phyloP scores from a whole-genome alignment of 2,113 vertebrate genomes.

The Vulpes ferrilata region DNA sequence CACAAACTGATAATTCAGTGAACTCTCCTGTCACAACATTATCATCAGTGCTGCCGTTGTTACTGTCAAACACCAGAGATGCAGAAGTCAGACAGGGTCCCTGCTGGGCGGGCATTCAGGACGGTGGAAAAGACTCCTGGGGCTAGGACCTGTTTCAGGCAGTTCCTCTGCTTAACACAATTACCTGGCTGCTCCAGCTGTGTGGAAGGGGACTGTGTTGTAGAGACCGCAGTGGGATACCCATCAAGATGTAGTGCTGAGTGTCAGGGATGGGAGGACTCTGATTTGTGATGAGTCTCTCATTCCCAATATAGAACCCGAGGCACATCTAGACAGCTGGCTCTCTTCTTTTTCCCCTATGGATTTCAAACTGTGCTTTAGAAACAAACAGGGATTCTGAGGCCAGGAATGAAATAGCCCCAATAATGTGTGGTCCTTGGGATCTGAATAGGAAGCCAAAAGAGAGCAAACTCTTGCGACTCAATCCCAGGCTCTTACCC shows the following conservation, averaged over 20 bases:
- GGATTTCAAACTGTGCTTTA: neutral
- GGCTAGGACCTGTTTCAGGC: neutral
- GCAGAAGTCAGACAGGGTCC: neutral
- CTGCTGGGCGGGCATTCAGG: neutral
- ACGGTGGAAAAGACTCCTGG: neutral
- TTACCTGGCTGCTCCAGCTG: neutral
- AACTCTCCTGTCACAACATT: neutral
- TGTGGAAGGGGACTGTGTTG: neutral
- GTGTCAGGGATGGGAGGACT: neutral
- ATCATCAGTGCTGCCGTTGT: neutral
- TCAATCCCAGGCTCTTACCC: neutral
- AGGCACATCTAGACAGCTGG: neutral
- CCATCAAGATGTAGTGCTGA: neutral
- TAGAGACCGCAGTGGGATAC: neutral
- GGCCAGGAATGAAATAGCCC: neutral
- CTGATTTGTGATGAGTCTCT: neutral
- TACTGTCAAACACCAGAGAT: neutral
- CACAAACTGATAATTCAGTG: neutral
- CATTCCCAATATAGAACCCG: neutral
- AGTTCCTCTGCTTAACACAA: neutral
- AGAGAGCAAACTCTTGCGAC: neutral
- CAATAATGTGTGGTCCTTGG: neutral
- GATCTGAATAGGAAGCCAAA: neutral
- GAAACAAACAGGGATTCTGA: neutral
- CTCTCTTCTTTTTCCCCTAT: neutral